Conservation (phyloP, 1,140 invertebrate genomes). For the Gyrodactylus bullatarudis region DNA sequence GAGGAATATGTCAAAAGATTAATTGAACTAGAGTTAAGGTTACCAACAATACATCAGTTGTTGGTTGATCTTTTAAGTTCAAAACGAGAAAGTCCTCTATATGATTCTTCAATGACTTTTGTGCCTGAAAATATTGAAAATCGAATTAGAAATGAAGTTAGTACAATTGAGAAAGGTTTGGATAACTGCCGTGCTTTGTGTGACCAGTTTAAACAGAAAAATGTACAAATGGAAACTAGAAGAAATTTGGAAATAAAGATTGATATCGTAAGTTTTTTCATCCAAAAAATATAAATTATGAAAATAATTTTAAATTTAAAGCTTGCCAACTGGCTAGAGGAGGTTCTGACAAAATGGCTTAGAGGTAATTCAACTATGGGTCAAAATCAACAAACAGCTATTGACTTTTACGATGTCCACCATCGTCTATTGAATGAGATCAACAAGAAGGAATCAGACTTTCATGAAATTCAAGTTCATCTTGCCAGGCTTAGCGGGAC, state of each 20-base stretch:
- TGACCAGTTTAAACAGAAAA: background rate
- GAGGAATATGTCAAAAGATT: background rate
- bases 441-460: background rate
- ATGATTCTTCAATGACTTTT: background rate
- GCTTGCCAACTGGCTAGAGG: background rate
- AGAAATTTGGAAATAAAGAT: background rate
- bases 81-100: background rate
- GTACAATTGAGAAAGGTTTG: background rate
- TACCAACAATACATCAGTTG: background rate
- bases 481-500: background rate
- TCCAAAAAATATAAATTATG: background rate
- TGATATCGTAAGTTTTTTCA: background rate
- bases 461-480: background rate
- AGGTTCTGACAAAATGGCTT: background rate
- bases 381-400: background rate
- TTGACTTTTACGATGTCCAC: background rate
- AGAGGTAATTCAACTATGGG: background rate
- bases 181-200: background rate
- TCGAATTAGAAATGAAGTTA: background rate
- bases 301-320: background rate
- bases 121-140: background rate
- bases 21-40: background rate
- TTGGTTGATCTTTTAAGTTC: background rate
- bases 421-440: background rate
- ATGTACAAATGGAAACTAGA: background rate